Base-by-base conservation (phyloP, 2,113 vertebrate species). In the Barbus barbus region DNA sequence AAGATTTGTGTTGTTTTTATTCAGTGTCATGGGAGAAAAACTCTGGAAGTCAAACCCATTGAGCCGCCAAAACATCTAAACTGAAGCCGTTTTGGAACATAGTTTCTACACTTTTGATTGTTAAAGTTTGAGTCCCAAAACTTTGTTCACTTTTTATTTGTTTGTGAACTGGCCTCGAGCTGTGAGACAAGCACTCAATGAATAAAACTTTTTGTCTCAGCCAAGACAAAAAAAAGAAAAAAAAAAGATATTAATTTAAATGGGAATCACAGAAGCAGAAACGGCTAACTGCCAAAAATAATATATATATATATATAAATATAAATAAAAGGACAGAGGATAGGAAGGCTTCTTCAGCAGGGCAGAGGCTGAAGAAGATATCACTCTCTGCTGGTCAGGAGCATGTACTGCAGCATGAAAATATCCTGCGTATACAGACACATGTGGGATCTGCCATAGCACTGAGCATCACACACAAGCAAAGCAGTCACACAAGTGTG, bases 381-480 rank as follows among this genome's bases (percentile, higher is more conserved):
- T 61, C 81, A 28, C 84, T 51, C 85, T 75, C 90, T 83, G 24
- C 63, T 76, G 87, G 87, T 56, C n/a, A 16, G 13, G 9, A 18
- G 60, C 61, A 14, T 51, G 18, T 73, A 84, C 76, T 81, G 20
- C 53, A 80, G n/a, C 9, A 33, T 7, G 12, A n/a, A 24, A 38
- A 33, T 58, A 44, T 67, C 76, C 41, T 26, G 20, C 38, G 13
- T 7, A n/a, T n/a, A n/a, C n/a, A 65, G 33, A 33, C 69, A 65
- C 81, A 48, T 41, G 78, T 73, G 72, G 60, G 67, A 83, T 58
- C 7, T 60, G 31, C 71, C 9, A 56, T 77, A 78, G 46, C 73
- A 77, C 9, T 38, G 24, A 79, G 60, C 24, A 18, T 72, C 36
- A 85, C 63, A 14, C 73, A 61, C 78, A 41, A 72, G 60, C 79